Conservation (phyloP, 2,888 invertebrate genomes). For the Meiosimyza decipiens region DNA sequence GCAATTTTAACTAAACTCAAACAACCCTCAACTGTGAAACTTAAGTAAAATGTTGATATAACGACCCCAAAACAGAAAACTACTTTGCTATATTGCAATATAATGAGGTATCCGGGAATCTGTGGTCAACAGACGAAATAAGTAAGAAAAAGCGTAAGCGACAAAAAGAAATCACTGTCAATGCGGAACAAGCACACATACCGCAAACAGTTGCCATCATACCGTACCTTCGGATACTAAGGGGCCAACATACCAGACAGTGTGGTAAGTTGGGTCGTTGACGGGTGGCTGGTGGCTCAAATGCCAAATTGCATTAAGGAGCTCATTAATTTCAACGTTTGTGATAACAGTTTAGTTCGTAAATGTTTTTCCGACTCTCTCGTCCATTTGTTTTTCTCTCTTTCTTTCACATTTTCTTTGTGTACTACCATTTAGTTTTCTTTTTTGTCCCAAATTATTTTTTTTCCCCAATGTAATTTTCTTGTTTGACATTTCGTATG, state of each 20-base stretch:
- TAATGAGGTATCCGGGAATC: slow-evolving; percentile 55
- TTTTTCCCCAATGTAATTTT: slow-evolving; percentile 14
- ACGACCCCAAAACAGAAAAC: slow-evolving; percentile 9
- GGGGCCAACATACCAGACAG: neutral
- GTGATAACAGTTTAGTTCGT: slow-evolving; percentile 44
- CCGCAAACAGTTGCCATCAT: neutral
- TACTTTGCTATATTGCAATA: slow-evolving; percentile 55
- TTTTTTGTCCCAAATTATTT: too few species aligned
- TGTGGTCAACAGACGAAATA: slow-evolving; percentile 36
- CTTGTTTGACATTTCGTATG: slow-evolving; percentile 17
- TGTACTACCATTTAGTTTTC: too few species aligned
- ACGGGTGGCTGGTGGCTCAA: slow-evolving; percentile 17
- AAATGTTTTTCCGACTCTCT: slow-evolving; percentile 32
- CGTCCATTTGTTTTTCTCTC: neutral
- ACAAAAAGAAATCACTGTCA: neutral
- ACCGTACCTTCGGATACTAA: neutral
- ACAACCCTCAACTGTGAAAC: slow-evolving; percentile 3
- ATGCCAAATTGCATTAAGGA: slow-evolving; percentile 45
- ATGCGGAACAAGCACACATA: neutral
- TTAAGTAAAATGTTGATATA: neutral
- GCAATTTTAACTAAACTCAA: slow-evolving; percentile 9
- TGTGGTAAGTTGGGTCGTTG: slow-evolving; percentile 7
- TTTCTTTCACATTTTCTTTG: neutral
- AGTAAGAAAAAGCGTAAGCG: slow-evolving; percentile 18
- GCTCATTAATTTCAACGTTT: slow-evolving; percentile 46